Evolutionary conservation across 2,797 vertebrate species (phyloP).

Genomic region (Triplophysa bombifrons): DNA sequence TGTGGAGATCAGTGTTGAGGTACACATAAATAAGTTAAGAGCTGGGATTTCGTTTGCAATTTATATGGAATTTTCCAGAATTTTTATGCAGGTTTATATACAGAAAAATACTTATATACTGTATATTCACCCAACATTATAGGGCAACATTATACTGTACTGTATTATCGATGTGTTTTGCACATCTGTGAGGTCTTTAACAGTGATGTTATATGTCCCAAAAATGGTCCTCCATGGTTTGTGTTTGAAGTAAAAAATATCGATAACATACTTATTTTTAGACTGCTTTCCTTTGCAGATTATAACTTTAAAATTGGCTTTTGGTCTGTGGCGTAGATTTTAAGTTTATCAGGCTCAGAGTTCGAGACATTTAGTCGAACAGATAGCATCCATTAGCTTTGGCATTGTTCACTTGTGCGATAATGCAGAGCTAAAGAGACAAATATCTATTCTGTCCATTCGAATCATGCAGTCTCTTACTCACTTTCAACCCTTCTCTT

Average conservation of each 20-base stretch:
- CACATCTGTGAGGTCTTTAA: no score
- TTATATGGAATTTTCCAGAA: no score
- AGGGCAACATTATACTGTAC: no score
- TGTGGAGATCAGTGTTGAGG: no score
- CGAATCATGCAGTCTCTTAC: conserved; percentile 5
- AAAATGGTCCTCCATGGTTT: background rate
- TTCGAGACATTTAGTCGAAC: conserved; percentile 27
- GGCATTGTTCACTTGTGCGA: conserved; percentile 21
- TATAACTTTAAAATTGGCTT: background rate
- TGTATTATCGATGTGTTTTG: no score
- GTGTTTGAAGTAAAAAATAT: background rate
- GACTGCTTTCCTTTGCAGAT: background rate
- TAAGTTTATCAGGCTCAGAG: background rate
- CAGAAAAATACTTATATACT: no score
- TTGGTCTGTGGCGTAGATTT: background rate
- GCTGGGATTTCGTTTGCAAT: no score
- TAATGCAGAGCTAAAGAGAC: conserved; percentile 45
- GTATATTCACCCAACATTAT: no score
- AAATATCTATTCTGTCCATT: background rate
- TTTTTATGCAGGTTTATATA: no score
- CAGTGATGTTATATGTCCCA: background rate
- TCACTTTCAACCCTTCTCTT: conserved; percentile 18
- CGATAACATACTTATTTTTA: background rate
- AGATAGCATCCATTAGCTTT: conserved; percentile 32
- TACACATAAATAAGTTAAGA: no score